Evolutionary conservation across 2,113 vertebrate species (phyloP).

Genomic region (Redunca redunca): DNA sequence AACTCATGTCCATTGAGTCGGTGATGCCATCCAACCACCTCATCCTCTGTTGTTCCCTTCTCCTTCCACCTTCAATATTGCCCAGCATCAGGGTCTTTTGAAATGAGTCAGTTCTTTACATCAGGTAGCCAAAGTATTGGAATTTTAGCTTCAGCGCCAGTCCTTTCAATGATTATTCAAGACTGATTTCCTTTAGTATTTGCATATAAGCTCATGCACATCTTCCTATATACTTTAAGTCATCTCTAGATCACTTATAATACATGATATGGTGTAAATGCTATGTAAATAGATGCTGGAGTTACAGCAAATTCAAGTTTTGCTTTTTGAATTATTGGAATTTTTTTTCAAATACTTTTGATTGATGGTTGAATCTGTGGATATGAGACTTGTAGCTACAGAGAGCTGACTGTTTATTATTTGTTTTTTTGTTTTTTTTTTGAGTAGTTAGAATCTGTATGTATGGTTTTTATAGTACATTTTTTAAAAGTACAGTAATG

Average conservation of each 20-base stretch:
- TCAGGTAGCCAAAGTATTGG: no score
- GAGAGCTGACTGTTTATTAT: neutral
- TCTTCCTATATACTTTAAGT: neutral
- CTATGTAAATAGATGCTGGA: neutral
- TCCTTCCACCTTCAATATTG: no score
- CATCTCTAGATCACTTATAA: neutral
- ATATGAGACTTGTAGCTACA: neutral
- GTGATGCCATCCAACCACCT: no score
- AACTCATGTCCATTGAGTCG: no score
- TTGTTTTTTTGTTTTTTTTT: neutral
- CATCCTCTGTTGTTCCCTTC: no score
- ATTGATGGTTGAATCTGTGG: neutral
- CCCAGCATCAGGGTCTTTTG: no score
- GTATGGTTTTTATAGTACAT: neutral
- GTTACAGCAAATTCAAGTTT: neutral
- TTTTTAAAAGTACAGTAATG: neutral
- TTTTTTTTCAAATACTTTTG: neutral
- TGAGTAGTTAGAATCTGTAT: neutral
- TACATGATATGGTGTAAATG: neutral
- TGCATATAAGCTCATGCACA: neutral
- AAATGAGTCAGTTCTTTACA: no score
- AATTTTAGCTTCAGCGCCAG: no score
- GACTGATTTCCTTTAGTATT: neutral
- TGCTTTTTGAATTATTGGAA: neutral
- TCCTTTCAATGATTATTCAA: no score